Base-by-base conservation (phyloP, 2,888 invertebrate genomes). In the Parochlus steinenii region DNA sequence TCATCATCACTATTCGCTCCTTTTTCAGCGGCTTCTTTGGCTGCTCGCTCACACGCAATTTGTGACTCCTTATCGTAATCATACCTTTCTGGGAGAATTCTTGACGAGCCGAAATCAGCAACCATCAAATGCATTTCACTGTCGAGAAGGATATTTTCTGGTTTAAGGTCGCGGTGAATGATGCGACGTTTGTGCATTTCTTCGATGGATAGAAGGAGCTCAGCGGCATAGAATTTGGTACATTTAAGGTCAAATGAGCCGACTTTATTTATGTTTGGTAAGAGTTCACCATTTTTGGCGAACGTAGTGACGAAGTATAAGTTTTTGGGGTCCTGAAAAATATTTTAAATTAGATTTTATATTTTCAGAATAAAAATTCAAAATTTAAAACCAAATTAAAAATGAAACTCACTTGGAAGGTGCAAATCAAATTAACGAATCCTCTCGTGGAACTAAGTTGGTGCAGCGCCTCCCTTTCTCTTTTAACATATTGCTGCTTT, bases 91-190 rank as follows among this genome's bases (percentile, higher is more conserved):
- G 39, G 19, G 15, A 87, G 58, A 44, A 90, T 79, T 62, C 89
- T 92, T 2, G 90, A 85, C 34, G 92, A 90, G 31, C 98, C 98
- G 60, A 98, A 98, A 61, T 98, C 98, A 27, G 93, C 89, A 41
- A 98, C 81, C 50, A 87, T 69, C 44, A 95, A 78, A 62, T 99
- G 97, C 82, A 95, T 93, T 47, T 82, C 76, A 54, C 89, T 87
- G 60, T 85, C 86, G 45, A 99, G 63, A 31, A 99, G 67, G 47
- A 98, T 89, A 63, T 99, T 98, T 61, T 98, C 60, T 5, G 98
- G 98, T 56, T 98, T 98, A 46, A 98, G 66, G 61, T 98, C 97
- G 39, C 93, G 74, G 15, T 97, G 97, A 48, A 95, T 80, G 43
- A 97, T 81, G 42, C 79, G 78, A 47, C 82, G 71, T 25, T 72